Conservation (phyloP, 1,140 invertebrate species). For the Magallana gigas region DNA sequence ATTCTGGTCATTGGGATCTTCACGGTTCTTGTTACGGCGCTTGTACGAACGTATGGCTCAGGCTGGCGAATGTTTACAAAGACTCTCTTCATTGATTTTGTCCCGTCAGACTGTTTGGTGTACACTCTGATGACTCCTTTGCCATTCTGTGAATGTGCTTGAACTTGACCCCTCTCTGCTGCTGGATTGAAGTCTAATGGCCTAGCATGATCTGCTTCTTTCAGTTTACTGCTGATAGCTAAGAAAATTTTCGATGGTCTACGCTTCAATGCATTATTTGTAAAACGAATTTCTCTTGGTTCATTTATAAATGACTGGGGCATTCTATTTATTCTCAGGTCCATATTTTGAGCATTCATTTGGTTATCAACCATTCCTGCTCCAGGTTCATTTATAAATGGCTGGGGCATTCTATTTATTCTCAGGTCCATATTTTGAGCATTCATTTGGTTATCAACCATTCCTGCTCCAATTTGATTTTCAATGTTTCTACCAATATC, state of each 20-base stretch:
- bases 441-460: background rate
- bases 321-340: background rate
- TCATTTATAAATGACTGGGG: background rate
- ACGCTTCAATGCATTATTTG: background rate
- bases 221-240: background rate
- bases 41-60: background rate
- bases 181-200: background rate
- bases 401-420: background rate
- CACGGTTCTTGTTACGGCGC: background rate
- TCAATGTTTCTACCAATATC: background rate
- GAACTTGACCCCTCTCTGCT: too few relatives aligned
- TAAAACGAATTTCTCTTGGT: background rate
- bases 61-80: slow-evolving; percentile 10
- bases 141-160: background rate
- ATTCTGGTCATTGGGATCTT: background rate
- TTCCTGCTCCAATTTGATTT: background rate
- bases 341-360: background rate
- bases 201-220: background rate
- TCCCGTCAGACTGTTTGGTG: background rate
- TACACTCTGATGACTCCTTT: background rate
- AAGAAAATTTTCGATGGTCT: background rate
- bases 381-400: background rate
- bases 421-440: background rate
- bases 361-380: background rate
- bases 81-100: background rate